These are phyloP conservation scores for Alosa sapidissima DNA, from an alignment of 2,797 vertebrate species.

Conservation along the genomic window DNA sequence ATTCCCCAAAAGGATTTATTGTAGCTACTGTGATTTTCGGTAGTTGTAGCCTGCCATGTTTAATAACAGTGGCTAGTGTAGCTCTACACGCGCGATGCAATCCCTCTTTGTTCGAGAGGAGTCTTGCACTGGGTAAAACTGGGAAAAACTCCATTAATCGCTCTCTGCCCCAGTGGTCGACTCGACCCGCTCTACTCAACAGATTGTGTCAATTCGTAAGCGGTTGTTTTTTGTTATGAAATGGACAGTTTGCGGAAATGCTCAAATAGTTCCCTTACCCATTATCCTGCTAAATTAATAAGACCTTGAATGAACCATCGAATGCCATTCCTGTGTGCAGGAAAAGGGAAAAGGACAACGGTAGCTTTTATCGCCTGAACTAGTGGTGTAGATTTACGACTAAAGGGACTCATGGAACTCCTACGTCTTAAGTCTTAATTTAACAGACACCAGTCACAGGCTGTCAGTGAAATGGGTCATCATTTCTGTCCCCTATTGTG, in stretches of 20 bases:
- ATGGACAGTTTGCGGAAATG: not conserved
- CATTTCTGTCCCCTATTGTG: conserved; percentile 27
- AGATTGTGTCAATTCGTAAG: not conserved
- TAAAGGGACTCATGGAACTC: not conserved
- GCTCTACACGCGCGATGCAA: conserved; percentile 32
- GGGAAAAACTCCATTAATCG: conserved; percentile 15
- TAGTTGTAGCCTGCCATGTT: conserved; percentile 38
- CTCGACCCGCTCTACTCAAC: not conserved
- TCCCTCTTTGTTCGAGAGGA: conserved; percentile 36
- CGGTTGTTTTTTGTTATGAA: not conserved
- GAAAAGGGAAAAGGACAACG: not conserved
- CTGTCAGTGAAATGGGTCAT: conserved; percentile 32
- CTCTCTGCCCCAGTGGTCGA: not conserved
- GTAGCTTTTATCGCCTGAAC: not conserved
- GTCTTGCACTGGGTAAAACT: conserved; percentile 22
- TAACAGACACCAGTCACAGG: conserved; percentile 14
- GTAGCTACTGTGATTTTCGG: not conserved
- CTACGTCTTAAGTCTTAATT: not conserved
- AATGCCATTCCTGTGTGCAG: not conserved
- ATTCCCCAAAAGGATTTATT: not conserved
- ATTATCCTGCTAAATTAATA: not conserved
- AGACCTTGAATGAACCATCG: not conserved
- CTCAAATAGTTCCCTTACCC: not conserved
- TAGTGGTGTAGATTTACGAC: conserved; percentile 1
- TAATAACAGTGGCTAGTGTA: conserved; percentile 39